phyloP scores from a whole-genome alignment of 2,888 invertebrate genomes.

The Meiosimyza decipiens region DNA sequence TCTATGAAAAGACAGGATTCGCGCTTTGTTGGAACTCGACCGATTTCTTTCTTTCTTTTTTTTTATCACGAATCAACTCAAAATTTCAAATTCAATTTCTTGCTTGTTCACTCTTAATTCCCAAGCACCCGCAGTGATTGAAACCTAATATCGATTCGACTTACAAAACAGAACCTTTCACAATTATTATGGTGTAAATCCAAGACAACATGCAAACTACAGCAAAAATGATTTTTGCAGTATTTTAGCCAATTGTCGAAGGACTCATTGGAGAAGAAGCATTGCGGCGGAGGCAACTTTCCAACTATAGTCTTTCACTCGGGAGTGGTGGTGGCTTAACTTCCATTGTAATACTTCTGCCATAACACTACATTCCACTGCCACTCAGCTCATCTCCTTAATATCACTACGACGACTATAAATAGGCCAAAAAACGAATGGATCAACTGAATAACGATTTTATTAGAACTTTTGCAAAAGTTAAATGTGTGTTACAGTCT shows the following conservation, averaged over 20 bases:
- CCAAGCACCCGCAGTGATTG: background rate
- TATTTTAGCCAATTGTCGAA: background rate
- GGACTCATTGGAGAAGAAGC: slow-evolving; percentile 11
- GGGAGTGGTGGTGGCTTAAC: slow-evolving; percentile 29
- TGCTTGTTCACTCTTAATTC: no score
- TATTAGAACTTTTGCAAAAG: no score
- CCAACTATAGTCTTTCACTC: slow-evolving; percentile 35
- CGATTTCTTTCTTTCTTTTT: background rate
- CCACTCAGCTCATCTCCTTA: no score
- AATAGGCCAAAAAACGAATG: no score
- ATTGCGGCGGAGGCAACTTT: background rate
- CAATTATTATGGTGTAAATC: background rate
- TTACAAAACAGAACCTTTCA: background rate
- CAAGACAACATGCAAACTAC: background rate
- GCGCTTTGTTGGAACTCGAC: no score
- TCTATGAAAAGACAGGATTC: no score
- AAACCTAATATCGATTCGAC: slow-evolving; percentile 4
- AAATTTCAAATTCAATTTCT: background rate
- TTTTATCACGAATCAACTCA: background rate
- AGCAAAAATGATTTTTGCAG: background rate
- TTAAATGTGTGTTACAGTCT: no score
- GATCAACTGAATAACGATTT: no score
- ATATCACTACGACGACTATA: no score
- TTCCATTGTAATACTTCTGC: slow-evolving; percentile 34
- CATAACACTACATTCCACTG: no score